Evolutionary conservation across 2,888 invertebrate species (phyloP).

Genomic region (Noctua janthe): DNA sequence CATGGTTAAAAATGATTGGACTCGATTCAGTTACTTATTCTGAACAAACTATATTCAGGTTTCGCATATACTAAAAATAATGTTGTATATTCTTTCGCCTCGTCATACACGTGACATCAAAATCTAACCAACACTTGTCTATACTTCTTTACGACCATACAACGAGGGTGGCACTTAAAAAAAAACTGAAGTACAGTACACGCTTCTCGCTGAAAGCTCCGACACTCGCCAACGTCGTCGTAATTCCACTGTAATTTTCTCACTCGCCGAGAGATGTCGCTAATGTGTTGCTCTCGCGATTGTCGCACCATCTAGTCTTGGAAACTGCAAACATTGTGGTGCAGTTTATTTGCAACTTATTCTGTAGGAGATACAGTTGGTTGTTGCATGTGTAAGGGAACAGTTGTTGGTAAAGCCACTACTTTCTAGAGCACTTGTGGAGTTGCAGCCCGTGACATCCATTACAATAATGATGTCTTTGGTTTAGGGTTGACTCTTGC

Average conservation of each 20-base stretch:
- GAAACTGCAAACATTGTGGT: conserved; percentile 71
- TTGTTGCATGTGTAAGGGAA: conserved; percentile 58
- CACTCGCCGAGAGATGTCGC: conserved; percentile 88
- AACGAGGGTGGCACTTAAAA: conserved; percentile 49
- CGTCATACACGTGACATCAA: background rate
- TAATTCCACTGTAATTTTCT: conserved; percentile 87
- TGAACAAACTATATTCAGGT: too few species aligned
- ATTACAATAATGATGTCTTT: conserved; percentile 88
- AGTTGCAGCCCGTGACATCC: conserved; percentile 89
- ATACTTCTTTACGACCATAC: background rate
- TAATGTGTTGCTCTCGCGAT: conserved; percentile 87
- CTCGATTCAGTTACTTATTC: too few species aligned
- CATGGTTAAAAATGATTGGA: too few species aligned
- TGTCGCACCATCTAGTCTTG: conserved; percentile 84
- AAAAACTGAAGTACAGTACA: conserved; percentile 58
- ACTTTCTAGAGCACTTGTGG: conserved; percentile 85
- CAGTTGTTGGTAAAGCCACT: conserved; percentile 73
- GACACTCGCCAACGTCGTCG: conserved; percentile 79
- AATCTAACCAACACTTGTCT: background rate
- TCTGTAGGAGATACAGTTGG: conserved; percentile 30
- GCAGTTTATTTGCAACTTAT: conserved; percentile 60
- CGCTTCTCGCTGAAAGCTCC: conserved; percentile 72
- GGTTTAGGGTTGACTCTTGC: conserved; percentile 77
- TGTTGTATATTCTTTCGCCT: too few species aligned
- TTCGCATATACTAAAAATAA: too few species aligned